Conservation (phyloP, 2,797 vertebrate genomes). For the Clamator glandarius region DNA sequence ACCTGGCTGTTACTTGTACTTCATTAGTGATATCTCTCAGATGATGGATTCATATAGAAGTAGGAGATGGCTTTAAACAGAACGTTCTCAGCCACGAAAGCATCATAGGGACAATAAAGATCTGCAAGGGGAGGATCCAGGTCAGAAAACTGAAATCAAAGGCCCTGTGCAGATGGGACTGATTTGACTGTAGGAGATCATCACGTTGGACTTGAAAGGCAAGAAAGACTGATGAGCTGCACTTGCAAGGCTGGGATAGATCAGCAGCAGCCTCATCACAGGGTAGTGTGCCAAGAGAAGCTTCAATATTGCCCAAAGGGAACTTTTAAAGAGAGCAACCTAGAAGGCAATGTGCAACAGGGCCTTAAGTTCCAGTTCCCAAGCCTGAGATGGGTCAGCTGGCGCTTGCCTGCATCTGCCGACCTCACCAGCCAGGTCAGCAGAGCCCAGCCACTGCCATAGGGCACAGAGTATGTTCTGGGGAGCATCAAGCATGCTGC, state of each 20-base stretch:
- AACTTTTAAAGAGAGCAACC: not conserved
- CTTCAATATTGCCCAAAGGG: not conserved
- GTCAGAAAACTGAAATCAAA: not conserved
- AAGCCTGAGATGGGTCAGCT: rapidly evolving
- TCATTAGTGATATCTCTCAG: not conserved
- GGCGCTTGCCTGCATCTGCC: not conserved
- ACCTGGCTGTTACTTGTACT: not conserved
- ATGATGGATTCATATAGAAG: not conserved
- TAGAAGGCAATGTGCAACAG: not conserved
- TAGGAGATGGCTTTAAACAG: not conserved
- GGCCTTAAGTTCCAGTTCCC: not conserved
- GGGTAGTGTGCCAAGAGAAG: not conserved
- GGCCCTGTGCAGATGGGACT: not conserved
- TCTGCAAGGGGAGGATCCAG: not conserved
- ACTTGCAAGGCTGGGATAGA: not conserved
- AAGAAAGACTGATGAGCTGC: not conserved
- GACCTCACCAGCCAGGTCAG: not conserved
- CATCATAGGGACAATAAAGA: not conserved
- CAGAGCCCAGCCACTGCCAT: not conserved
- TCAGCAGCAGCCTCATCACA: not conserved
- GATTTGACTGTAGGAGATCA: not conserved
- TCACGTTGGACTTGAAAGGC: not conserved
- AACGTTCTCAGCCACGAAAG: not conserved
- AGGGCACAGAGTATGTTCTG: rapidly evolving
- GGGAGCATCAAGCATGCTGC: not conserved